phyloP scores from a whole-genome alignment of 2,797 vertebrate species.

The Spheniscus humboldti region DNA sequence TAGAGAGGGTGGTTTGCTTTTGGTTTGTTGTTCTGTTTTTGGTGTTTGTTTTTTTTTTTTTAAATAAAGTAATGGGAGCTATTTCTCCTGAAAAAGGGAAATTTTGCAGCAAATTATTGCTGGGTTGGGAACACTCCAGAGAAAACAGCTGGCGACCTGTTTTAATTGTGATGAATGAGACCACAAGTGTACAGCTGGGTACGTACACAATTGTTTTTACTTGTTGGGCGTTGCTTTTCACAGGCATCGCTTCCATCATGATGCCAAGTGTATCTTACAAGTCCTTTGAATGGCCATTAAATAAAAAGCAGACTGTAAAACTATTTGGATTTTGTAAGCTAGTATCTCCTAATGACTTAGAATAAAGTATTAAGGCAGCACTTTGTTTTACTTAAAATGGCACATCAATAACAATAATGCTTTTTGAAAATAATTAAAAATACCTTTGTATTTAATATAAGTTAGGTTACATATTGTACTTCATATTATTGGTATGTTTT shows the following conservation, averaged over 20 bases:
- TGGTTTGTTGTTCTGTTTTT: too few relatives aligned
- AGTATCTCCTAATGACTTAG: neutral
- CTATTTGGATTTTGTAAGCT: neutral
- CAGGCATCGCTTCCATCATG: neutral
- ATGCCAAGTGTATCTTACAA: neutral
- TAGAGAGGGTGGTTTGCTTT: neutral
- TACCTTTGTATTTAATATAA: neutral
- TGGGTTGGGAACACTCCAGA: neutral
- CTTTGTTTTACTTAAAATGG: neutral
- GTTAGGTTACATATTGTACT: neutral
- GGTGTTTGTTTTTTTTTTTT: neutral
- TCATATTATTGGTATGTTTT: neutral
- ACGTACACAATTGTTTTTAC: neutral
- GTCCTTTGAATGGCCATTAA: constrained; percentile 29
- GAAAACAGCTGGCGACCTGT: constrained; percentile 3
- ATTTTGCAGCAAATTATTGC: neutral
- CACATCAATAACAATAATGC: neutral
- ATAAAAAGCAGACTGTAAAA: constrained; percentile 23
- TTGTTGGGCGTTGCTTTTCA: constrained; percentile 9
- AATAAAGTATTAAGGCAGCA: neutral
- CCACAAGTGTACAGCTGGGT: neutral
- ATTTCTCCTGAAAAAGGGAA: neutral
- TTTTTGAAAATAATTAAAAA: neutral
- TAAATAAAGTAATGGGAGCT: neutral
- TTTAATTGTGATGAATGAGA: constrained; percentile 11